Conservation (phyloP, 2,888 invertebrate genomes). For the Xanthostigma xanthostigma region DNA sequence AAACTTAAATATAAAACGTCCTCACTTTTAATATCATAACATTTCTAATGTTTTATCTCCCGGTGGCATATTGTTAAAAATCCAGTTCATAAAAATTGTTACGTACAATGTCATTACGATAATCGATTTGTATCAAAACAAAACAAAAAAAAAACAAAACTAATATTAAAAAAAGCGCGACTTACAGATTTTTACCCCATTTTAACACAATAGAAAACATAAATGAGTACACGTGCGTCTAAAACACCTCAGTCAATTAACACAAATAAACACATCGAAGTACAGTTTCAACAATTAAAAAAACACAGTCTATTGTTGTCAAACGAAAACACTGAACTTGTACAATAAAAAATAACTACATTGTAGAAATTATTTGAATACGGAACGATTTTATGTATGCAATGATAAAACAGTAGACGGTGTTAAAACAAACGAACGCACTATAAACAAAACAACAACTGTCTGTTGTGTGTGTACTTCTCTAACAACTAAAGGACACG, state of each 20-base stretch:
- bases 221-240: background rate
- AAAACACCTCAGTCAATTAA: no score
- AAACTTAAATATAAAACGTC: slow-evolving; percentile 27
- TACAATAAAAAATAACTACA: no score
- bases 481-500: background rate
- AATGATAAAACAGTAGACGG: background rate
- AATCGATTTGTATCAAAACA: slow-evolving; percentile 16
- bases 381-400: no score
- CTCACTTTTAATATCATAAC: slow-evolving; percentile 30
- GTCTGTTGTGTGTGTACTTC: background rate
- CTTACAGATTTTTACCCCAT: slow-evolving; percentile 23
- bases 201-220: slow-evolving; percentile 7
- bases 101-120: slow-evolving; percentile 19
- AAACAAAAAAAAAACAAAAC: slow-evolving; percentile 13
- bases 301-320: no score
- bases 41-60: slow-evolving; percentile 26
- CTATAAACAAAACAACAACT: background rate
- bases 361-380: no score
- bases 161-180: slow-evolving; percentile 19
- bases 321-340: no score
- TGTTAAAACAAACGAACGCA: background rate
- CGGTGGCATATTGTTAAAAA: slow-evolving; percentile 20
- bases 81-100: slow-evolving; percentile 14
- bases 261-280: no score
- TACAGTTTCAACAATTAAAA: no score